Base-by-base conservation (phyloP, 1,140 invertebrate species). In the Galleria mellonella region DNA sequence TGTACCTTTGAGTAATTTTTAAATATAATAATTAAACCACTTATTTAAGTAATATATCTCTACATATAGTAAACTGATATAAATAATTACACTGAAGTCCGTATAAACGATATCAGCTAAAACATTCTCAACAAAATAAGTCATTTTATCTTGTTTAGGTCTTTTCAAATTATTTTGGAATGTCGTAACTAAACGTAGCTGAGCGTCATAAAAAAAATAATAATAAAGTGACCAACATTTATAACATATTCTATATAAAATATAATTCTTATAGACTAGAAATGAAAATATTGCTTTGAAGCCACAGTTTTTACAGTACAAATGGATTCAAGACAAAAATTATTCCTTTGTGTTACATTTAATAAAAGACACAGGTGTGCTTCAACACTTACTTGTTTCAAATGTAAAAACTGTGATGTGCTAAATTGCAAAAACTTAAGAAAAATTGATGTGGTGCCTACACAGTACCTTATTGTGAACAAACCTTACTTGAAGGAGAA, bases 371-470 rank as follows among this genome's bases (percentile, higher is more conserved):
- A 50, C 33, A 55, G 31, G 37, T 33, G 61, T 68, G 61, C 53
- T 32, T 31, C 48, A n/a, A n/a, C n/a, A n/a, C n/a, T n/a, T n/a
- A 33, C 47, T 33, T 31, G 42, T 41, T 46, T 62, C 32, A 66
- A 55, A 68, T 68, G 62, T 64, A 69, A 71, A 71, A 74, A 74
- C 71, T 67, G 62, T 71, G 67, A 61, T 54, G 67, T 74, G 66
- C 68, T 75, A 72, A 47, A 62, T 32, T 50, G 45, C 47, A 62
- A 58, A 57, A 63, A 39, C 41, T 51, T 51, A 53, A 48, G 57
- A 61, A 56, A 64, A 63, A 60, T 54, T 43, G 54, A 67, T 65
- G 50, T 60, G 63, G 46, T 63, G 59, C 65, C 63, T 69, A 51
- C 62, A 78, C 60, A 65, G 44, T 74, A 76, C 69, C 71, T 79